Conservation (phyloP, 2,113 vertebrate species). For the Brienomyrus longianalis region DNA sequence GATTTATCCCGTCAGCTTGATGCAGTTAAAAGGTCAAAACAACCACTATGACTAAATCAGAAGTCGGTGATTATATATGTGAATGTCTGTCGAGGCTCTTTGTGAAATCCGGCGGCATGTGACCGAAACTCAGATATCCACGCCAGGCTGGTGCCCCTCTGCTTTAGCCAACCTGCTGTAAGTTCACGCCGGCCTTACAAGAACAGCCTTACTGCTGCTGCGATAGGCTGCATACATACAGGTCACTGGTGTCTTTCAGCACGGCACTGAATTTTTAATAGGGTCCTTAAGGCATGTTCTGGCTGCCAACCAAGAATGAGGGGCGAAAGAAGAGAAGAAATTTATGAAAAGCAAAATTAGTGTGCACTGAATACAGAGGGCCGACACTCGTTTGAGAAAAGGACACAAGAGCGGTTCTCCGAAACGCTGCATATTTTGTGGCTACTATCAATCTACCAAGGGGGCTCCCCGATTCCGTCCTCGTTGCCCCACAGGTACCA, state of each 20-base stretch:
- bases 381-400: neutral
- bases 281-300: neutral
- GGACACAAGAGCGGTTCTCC: neutral
- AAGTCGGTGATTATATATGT: neutral
- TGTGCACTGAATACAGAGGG: neutral
- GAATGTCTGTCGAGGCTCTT: neutral
- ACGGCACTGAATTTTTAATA: neutral
- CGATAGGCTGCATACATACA: neutral
- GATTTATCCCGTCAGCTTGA: neutral
- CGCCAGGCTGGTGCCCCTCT: neutral
- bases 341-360: neutral
- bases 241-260: neutral
- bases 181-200: neutral
- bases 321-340: neutral
- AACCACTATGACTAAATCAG: neutral
- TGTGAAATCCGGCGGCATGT: neutral
- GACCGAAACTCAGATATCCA: neutral
- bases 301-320: neutral
- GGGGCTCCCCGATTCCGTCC: neutral
- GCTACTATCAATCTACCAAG: neutral
- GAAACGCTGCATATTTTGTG: neutral
- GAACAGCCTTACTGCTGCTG: neutral
- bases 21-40: neutral
- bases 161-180: neutral
- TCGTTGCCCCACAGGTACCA: neutral